Percentiles rank a stretch among this genome's conserved stretches.
Conservation (phyloP, 2,888 invertebrate genomes). For the Agrotis segetum region DNA sequence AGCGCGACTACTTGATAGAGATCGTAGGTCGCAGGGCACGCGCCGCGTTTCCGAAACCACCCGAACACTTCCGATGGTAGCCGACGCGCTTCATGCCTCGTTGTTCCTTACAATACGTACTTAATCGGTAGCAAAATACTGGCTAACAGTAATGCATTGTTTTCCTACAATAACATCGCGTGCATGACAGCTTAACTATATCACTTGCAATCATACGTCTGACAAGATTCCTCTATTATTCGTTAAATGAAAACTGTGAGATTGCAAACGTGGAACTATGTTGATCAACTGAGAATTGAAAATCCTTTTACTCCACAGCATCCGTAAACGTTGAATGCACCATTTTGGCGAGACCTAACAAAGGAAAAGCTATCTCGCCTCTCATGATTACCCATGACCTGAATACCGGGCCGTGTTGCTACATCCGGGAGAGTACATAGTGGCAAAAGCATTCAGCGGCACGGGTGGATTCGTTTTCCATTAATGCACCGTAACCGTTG, state of each 20-base stretch:
- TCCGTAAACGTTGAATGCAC: not conserved
- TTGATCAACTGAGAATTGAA: not conserved
- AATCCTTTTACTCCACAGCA: not conserved
- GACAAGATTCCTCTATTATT: not conserved
- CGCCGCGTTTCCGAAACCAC: no score
- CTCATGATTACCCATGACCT: conserved; percentile 11
- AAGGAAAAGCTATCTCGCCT: not conserved
- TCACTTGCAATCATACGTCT: not conserved
- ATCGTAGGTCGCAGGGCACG: no score
- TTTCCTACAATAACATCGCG: conserved; percentile 1
- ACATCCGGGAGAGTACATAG: not conserved
- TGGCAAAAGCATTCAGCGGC: not conserved
- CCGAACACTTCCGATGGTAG: no score
- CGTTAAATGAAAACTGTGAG: not conserved
- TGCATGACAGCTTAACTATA: not conserved
- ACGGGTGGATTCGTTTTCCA: not conserved
- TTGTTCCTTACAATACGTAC: no score
- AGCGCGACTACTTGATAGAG: no score
- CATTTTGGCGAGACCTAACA: not conserved
- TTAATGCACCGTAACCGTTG: no score
- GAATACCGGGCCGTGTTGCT: not conserved
- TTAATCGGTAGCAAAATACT: conserved; percentile 16
- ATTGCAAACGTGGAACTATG: not conserved
- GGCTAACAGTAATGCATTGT: conserved; percentile 2
- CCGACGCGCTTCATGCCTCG: no score